Base-by-base conservation (phyloP, 2,797 vertebrate species). In the Bradypodion pumilum region DNA sequence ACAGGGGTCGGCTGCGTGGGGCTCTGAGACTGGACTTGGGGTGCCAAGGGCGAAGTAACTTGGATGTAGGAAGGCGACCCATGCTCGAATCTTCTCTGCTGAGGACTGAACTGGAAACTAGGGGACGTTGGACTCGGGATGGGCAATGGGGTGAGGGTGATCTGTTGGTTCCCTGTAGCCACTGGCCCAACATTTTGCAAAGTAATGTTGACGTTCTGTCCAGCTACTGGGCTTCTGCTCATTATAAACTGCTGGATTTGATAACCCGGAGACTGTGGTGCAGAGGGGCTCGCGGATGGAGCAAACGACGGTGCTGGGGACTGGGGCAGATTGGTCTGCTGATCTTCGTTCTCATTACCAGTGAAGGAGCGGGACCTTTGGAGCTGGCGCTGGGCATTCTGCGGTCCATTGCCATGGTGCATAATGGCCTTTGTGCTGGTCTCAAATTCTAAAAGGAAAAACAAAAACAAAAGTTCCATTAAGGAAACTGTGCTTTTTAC, bases 381-480 rank as follows among this genome's bases (percentile, higher is more conserved):
- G 85, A 98, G 96, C 94, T 98, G 98, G 86, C 98, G 97, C 95
- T 98, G 98, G 90, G 97, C 97, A 91, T 97, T 98, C 93, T 98
- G 97, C 93, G 98, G 97, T 93, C 98, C 98, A 91, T 96, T 98
- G 95, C 98, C 98, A 98, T 99, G 99, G 97, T 99, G 98, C 99
- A 99, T 99, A 94, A 96, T 98, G 95, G 89, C 96, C 90, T 94
- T 94, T 93, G 86, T 91, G 88, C 83, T 25, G 21, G 89, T 89
- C 92, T 88, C 72, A 25, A 1, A 59, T 0, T 40, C 90, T 94
- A 83, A 90, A 88, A 87, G 92, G n/a, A n/a, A 91, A 93, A 86
- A 75, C 84, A 90, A 86, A 87, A 92, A 92, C 93, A 86, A 75
- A 52, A 63, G 16, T 80, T 74, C 81, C 62, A n/a, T 65, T 78